Conservation (phyloP, 2,113 vertebrate species). For the Anser brachyrhynchus region DNA sequence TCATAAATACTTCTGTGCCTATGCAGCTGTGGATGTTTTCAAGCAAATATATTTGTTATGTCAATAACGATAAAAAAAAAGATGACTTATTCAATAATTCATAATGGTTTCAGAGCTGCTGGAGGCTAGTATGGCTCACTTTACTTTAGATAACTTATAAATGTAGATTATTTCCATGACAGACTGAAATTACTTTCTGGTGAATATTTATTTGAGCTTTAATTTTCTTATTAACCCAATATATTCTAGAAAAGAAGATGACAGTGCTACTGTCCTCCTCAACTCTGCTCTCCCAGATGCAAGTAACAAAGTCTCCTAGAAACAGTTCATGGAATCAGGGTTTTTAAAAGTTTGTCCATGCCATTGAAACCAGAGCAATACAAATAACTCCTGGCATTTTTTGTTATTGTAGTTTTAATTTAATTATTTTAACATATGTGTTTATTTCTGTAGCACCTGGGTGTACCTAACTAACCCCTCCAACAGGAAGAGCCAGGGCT, state of each 20-base stretch:
- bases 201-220: constrained; percentile 27
- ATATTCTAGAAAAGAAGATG: background rate
- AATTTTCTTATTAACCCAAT: constrained; percentile 31
- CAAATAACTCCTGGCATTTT: background rate
- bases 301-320: background rate
- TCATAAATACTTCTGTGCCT: constrained; percentile 49
- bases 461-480: background rate
- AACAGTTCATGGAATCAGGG: accelerated
- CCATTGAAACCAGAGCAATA: background rate
- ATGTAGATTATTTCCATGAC: constrained; percentile 50
- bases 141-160: constrained; percentile 54
- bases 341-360: background rate
- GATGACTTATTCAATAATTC: constrained; percentile 62
- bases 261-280: background rate
- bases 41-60: constrained; percentile 59
- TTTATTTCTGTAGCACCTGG: background rate
- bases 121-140: background rate
- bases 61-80: constrained; percentile 51
- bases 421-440: too few relatives aligned
- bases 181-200: constrained; percentile 43
- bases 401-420: background rate
- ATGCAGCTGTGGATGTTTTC: constrained; percentile 24
- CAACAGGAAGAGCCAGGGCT: background rate
- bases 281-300: accelerated
- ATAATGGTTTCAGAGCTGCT: constrained; percentile 52